Evolutionary conservation across 2,113 vertebrate species (phyloP).

Genomic region (Polyodon spathula): DNA sequence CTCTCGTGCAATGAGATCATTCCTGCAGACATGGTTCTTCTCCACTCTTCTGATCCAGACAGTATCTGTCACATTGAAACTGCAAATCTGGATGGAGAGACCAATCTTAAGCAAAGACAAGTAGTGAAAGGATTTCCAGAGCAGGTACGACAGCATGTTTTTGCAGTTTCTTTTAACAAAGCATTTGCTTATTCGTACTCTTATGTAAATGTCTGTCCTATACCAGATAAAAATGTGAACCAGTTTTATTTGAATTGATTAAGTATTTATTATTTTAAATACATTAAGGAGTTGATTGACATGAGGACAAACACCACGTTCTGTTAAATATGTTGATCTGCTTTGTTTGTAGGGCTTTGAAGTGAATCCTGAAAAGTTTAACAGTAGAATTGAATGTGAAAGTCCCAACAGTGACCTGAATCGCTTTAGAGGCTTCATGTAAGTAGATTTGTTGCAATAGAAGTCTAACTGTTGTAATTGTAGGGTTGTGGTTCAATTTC

Average conservation of each 20-base stretch:
- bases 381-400: conserved; percentile 80
- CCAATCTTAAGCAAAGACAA: conserved; percentile 86
- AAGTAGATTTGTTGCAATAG: conserved; percentile 41
- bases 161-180: background rate
- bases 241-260: too few species aligned
- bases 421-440: conserved; percentile 83
- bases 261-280: too few species aligned
- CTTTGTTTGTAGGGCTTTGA: conserved; percentile 58
- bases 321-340: conserved; percentile 5
- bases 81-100: conserved; percentile 83
- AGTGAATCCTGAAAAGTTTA: conserved; percentile 73
- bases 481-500: too few species aligned
- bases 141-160: conserved; percentile 49
- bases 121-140: conserved; percentile 67
- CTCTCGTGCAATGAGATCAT: conserved; percentile 82
- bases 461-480: background rate
- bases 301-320: too few species aligned
- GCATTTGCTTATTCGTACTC: background rate
- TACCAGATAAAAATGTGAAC: too few species aligned
- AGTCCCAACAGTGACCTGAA: conserved; percentile 80
- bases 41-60: conserved; percentile 77
- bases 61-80: conserved; percentile 90
- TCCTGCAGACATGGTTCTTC: conserved; percentile 83
- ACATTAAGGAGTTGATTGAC: too few species aligned
- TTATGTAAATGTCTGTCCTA: too few species aligned